Conservation (phyloP, 2,797 vertebrate genomes). For the Poeciliopsis turneri region DNA sequence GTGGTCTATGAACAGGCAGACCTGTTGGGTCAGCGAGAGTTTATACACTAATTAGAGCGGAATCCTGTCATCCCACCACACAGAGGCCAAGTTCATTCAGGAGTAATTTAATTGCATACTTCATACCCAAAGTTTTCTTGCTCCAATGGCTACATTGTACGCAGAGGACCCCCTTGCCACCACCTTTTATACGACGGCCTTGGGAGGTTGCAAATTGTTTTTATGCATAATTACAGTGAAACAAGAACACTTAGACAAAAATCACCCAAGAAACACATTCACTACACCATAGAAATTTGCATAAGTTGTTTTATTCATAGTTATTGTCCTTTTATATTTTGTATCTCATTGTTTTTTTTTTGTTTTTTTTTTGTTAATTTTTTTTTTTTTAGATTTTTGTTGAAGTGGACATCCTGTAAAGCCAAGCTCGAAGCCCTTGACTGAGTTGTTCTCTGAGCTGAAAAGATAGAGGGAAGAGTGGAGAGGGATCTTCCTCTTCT, state of each 20-base stretch:
- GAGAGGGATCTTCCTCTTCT: constrained; percentile 56
- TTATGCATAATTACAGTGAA: constrained; percentile 32
- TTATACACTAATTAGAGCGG: constrained; percentile 71
- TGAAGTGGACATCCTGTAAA: constrained; percentile 87
- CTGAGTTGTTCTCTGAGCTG: constrained; percentile 80
- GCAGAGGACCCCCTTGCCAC: constrained; percentile 29
- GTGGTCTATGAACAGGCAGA: constrained; percentile 28
- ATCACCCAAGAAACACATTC: constrained; percentile 72
- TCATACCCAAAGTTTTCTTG: constrained; percentile 65
- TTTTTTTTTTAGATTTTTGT: constrained; percentile 60
- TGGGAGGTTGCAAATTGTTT: constrained; percentile 35
- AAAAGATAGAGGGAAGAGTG: constrained; percentile 72
- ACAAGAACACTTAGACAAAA: constrained; percentile 44
- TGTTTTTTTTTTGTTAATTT: constrained; percentile 62
- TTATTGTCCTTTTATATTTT: constrained; percentile 81
- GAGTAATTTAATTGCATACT: constrained; percentile 78
- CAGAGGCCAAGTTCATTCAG: constrained; percentile 68
- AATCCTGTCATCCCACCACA: constrained; percentile 66
- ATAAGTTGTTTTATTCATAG: constrained; percentile 87
- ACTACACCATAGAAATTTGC: constrained; percentile 81
- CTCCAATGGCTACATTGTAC: constrained; percentile 65
- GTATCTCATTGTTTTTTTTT: constrained; percentile 51
- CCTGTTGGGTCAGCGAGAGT: constrained; percentile 48
- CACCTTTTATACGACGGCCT: constrained; percentile 57
- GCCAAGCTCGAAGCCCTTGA: constrained; percentile 89